Base-by-base conservation (phyloP, 1,140 invertebrate species). In the Tetraneura akinire region DNA sequence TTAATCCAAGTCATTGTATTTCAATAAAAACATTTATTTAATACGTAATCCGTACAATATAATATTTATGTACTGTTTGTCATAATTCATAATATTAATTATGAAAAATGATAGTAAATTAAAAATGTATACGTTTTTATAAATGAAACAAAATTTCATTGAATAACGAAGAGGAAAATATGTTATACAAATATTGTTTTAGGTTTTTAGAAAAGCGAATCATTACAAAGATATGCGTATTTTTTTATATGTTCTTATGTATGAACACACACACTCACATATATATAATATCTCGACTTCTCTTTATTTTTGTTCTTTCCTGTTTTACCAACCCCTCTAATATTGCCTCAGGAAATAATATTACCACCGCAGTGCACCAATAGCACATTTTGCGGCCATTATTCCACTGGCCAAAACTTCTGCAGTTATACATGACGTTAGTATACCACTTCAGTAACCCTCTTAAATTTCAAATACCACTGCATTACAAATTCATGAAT, bases 321-420 rank as follows among this genome's bases (percentile, higher is more conserved):
- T n/a, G 1, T n/a, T 45, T 62, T 62, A 10, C 37, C 37, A 8
- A 26, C 42, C 53, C 21, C 37, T 42, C 10, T 26, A 47, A 68
- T 8, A 14, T 68, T n/a, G 32, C 32, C 73, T 57, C 29, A 21
- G 32, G 32, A 53, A 29, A 73, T 37, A 37, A 37, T 73, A 73
- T 11, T 8, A 76, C 51, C 73, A 23, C 73, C 32, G 73, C 73
- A 76, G 29, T 76, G 73, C 73, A 57, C 32, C 73, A 76, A n/a
- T n/a, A 32, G 21, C 37, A 68, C 21, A 45, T 47, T 42, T 42
- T 66, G 64, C 32, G 32, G 32, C n/a, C 37, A 66, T 66, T 66
- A 68, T 47, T 45, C n/a, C 64, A 32, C 71, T 74, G 51, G 16
- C 51, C 47, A 14, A 8, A 49, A 8, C 47, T 49, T 53, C 47